A percentile compares a stretch with the other conserved stretches of the same genome.
These are phyloP conservation scores for Microctonus aethiopoides DNA, from an alignment of 2,888 invertebrate species.

Conservation along the genomic window DNA sequence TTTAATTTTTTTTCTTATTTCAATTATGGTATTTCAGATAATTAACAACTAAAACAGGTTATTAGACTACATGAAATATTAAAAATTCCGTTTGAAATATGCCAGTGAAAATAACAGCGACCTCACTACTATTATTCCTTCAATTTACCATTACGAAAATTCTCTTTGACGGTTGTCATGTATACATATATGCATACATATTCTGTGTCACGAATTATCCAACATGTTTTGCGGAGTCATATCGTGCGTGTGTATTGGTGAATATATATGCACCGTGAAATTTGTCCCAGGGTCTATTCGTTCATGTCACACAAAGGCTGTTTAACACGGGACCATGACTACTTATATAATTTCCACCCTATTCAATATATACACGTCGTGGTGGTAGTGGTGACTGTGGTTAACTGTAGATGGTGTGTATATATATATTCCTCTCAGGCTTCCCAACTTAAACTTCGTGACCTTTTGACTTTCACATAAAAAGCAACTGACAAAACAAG, in stretches of 20 bases:
- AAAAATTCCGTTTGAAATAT: not conserved
- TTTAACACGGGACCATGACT: not conserved
- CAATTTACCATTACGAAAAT: not conserved
- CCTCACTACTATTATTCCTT: not conserved
- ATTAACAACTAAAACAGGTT: not conserved
- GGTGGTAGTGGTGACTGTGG: not conserved
- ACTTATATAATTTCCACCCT: not conserved
- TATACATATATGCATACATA: not conserved
- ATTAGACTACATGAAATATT: not conserved
- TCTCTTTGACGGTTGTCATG: conserved; percentile 2
- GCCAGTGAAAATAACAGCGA: not conserved
- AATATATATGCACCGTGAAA: not conserved
- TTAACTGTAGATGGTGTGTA: not conserved
- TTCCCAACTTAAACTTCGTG: not conserved
- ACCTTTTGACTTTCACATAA: not conserved
- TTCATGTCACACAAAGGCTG: conserved; percentile 2
- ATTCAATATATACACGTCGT: not conserved
- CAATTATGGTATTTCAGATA: not conserved
- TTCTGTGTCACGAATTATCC: not conserved
- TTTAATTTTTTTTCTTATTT: not conserved
- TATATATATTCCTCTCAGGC: not conserved
- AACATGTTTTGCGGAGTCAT: not conserved
- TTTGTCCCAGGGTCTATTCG: not conserved
- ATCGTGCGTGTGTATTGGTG: not conserved
- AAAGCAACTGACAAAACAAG: not conserved